Evolutionary conservation across 2,888 invertebrate genomes (phyloP), one percentile per base, ranked within the genome.

Genomic region (Pseudanteris insignis): DNA sequence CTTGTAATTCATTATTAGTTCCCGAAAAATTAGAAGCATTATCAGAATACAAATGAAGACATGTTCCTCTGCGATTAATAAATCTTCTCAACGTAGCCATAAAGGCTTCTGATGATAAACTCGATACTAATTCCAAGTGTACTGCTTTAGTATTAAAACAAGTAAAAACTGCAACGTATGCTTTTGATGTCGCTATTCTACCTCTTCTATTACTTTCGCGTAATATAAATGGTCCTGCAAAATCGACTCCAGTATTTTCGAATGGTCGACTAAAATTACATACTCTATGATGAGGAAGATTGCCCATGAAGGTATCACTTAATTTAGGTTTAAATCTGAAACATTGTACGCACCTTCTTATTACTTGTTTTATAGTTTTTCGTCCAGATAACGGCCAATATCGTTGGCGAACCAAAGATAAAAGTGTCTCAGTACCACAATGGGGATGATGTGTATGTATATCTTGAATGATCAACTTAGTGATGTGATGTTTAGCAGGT

Each of bases 191-290:
- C 2, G 26, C 15, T 10, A 40, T 18, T 13, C 58, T 26, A 4
- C 46, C 51, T 18, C 67, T 36, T 24, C 64, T 36, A 18, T 38
- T 15, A 7, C 43, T 54, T 13, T 62, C 50, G 1, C 54, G 29
- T 2, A 69, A 14, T 9, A 15, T 10, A 11, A 67, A 29, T 0
- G 69, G 69, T 3, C 68, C 70, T 1, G 64, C 66, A 33, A 37
- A 57, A 2, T 48, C 48, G 0, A 43, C 15, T 2, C 48, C 43
- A n/a, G 44, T 40, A 2, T 6, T 41, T 4, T 44, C 29, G 11
- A 66, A 66, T 6, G 58, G 60, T 9, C 38, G 14, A 14, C 2
- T 7, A 0, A 12, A 14, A 6, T 6, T 24, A 1, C 9, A 48
- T 7, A 53, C 46, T 10, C 62, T 47, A 8, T 1, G 26, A 10